These are phyloP conservation scores for Solen grandis DNA, from an alignment of 1,140 invertebrate genomes.

Conservation along the genomic window DNA sequence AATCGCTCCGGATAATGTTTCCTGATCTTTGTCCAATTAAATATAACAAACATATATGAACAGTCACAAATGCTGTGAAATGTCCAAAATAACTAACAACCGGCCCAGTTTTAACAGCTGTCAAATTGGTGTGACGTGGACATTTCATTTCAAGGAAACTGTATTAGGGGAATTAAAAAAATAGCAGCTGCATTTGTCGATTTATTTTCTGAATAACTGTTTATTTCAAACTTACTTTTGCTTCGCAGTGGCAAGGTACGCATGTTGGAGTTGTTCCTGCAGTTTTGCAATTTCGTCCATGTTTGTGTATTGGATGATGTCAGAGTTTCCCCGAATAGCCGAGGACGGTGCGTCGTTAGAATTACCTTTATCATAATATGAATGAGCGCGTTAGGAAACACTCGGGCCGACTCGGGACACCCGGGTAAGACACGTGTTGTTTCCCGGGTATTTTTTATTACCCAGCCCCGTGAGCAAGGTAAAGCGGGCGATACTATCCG, in stretches of 20 bases:
- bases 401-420: too few relatives aligned
- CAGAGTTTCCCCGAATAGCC: neutral
- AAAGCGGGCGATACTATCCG: too few relatives aligned
- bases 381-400: too few relatives aligned
- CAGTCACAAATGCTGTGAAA: too few relatives aligned
- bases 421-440: too few relatives aligned
- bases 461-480: too few relatives aligned
- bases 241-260: conserved; percentile 92
- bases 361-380: too few relatives aligned
- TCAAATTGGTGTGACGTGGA: neutral
- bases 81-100: neutral
- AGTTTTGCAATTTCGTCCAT: conserved; percentile 97
- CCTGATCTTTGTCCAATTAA: too few relatives aligned
- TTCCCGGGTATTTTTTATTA: too few relatives aligned
- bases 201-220: neutral
- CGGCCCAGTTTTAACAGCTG: neutral
- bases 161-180: neutral
- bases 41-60: too few relatives aligned
- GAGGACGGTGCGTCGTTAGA: too few relatives aligned
- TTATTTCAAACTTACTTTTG: conserved; percentile 88
- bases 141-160: neutral
- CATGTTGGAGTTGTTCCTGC: conserved; percentile 98
- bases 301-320: neutral
- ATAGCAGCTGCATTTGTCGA: neutral
- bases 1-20: too few relatives aligned